These are phyloP conservation scores for Tokudaia muenninki DNA, from an alignment of 2,797 vertebrate genomes.

Conservation along the genomic window DNA sequence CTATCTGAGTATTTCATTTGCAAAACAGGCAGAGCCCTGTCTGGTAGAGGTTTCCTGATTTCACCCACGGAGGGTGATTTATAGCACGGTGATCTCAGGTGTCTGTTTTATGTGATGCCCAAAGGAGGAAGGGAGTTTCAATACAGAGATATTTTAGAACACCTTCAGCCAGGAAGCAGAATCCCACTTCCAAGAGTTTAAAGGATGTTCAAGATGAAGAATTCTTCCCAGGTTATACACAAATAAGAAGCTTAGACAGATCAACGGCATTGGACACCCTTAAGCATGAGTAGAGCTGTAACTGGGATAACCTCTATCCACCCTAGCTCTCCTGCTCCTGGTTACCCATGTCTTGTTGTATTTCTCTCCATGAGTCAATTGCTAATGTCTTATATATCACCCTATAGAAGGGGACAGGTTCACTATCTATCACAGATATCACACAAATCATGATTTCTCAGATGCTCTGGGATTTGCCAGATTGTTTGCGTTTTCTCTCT, in stretches of 20 bases:
- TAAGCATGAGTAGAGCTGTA: accelerated
- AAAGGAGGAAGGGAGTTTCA: background rate
- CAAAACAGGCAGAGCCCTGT: background rate
- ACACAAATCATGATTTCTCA: background rate
- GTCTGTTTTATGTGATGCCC: slow-evolving; percentile 7
- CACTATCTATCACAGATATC: background rate
- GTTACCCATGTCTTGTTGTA: accelerated
- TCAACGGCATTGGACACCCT: background rate
- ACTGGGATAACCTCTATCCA: background rate
- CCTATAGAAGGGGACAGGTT: background rate
- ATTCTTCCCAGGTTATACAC: background rate
- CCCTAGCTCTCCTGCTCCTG: background rate
- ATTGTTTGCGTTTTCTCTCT: background rate
- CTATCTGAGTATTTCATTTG: background rate
- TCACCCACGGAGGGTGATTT: background rate
- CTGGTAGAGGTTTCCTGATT: background rate
- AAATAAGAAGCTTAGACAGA: background rate
- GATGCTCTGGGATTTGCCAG: background rate
- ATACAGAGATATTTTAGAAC: background rate
- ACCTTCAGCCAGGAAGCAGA: background rate
- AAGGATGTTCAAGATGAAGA: background rate
- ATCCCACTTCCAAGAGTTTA: background rate
- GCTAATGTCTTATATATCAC: background rate
- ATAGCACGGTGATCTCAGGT: background rate
- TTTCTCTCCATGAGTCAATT: accelerated